phyloP scores from a whole-genome alignment of 2,113 vertebrate genomes.

The Willisornis vidua region DNA sequence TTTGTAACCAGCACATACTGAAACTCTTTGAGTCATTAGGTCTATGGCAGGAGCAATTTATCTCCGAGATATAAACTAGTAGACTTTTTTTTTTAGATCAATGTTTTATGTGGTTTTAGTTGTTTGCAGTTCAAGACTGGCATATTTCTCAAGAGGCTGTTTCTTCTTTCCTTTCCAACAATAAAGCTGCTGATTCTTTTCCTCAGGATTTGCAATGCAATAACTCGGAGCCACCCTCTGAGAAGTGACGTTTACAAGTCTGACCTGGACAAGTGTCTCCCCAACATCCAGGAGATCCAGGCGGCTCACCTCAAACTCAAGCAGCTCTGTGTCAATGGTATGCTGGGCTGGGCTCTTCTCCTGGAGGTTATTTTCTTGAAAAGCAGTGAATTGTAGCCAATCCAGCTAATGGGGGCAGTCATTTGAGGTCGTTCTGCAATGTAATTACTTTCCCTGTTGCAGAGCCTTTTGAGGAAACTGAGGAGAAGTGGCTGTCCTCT shows the following conservation, averaged over 20 bases:
- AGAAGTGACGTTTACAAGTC: slow-evolving; percentile 85
- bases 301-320: slow-evolving; percentile 85
- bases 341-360: neutral
- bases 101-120: neutral
- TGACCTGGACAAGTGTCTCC: slow-evolving; percentile 90
- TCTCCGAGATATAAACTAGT: neutral
- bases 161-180: neutral
- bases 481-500: slow-evolving; percentile 93
- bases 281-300: slow-evolving; percentile 91
- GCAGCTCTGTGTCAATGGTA: slow-evolving; percentile 93
- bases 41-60: neutral
- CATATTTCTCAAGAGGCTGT: neutral
- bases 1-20: neutral
- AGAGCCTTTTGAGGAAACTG: slow-evolving; percentile 93
- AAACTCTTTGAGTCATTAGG: neutral
- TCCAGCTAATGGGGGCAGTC: neutral
- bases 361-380: neutral
- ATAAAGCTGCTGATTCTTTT: neutral
- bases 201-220: slow-evolving; percentile 86
- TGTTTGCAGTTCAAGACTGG: neutral
- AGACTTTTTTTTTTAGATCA: neutral
- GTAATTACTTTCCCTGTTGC: neutral
- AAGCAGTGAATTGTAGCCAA: neutral
- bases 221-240: slow-evolving; percentile 93
- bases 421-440: neutral